Conservation (phyloP, 2,113 vertebrate species). For the Hippocampus comes region DNA sequence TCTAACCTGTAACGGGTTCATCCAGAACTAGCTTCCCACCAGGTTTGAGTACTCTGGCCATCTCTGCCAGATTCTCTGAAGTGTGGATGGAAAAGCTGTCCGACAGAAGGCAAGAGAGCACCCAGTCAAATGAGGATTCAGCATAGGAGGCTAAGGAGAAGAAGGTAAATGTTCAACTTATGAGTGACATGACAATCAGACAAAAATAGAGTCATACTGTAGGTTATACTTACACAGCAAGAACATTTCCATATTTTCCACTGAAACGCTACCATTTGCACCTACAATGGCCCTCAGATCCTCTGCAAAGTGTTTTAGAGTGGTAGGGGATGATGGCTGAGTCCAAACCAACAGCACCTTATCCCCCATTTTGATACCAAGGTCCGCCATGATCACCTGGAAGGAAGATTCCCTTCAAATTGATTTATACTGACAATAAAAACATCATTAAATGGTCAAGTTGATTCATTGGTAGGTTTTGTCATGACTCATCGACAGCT, state of each 20-base stretch:
- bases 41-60: constrained; percentile 84
- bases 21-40: constrained; percentile 83
- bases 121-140: constrained; percentile 80
- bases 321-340: constrained; percentile 57
- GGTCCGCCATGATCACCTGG: constrained; percentile 73
- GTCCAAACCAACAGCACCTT: constrained; percentile 82
- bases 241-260: constrained; percentile 84
- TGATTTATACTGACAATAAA: background rate
- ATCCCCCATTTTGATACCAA: constrained; percentile 75
- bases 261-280: constrained; percentile 62
- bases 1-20: constrained; percentile 77
- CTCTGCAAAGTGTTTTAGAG: constrained; percentile 74
- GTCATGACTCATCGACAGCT: no score
- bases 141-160: constrained; percentile 76
- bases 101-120: constrained; percentile 79
- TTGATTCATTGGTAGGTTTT: no score
- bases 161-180: background rate
- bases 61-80: constrained; percentile 78
- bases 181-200: background rate
- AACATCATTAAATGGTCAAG: background rate
- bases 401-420: background rate
- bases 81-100: constrained; percentile 76
- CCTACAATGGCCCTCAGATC: constrained; percentile 72
- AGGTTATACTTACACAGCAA: constrained; percentile 74
- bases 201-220: background rate